phyloP scores from a whole-genome alignment of 2,797 vertebrate species.

The Leucoraja ocellata region DNA sequence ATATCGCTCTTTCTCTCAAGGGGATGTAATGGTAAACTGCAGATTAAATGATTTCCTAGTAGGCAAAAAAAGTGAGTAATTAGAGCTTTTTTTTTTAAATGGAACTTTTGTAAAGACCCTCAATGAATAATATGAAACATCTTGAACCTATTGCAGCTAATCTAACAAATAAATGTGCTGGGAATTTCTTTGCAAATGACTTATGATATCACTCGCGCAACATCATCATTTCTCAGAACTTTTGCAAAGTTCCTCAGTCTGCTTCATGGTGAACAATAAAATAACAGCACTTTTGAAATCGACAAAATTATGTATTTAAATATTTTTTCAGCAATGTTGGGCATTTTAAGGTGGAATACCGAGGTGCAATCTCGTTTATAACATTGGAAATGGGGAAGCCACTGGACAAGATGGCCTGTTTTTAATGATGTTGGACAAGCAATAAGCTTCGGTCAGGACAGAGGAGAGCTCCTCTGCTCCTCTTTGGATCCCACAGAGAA shows the following conservation, averaged over 20 bases:
- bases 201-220: not conserved
- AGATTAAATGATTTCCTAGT: not conserved
- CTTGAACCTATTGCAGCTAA: not conserved
- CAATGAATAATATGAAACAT: constrained; percentile 26
- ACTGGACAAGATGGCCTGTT: not conserved
- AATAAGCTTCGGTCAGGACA: not conserved
- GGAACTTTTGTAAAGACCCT: not conserved
- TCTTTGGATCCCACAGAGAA: not conserved
- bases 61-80: not conserved
- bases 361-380: not conserved
- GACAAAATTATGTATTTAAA: not conserved
- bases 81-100: constrained; percentile 19
- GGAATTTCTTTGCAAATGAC: not conserved
- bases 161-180: not conserved
- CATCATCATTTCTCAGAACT: not conserved
- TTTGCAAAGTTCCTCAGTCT: not conserved
- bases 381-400: not conserved
- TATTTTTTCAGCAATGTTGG: too few species aligned
- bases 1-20: not conserved
- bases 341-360: not conserved
- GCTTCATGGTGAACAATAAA: not conserved
- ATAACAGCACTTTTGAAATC: not conserved
- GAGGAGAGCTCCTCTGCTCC: not conserved
- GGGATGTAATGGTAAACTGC: constrained; percentile 16
- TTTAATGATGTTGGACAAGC: not conserved